Evolutionary conservation across 1,140 invertebrate genomes (phyloP), one percentile per base, ranked within the genome.

Genomic region (Dinoponera quadriceps): DNA sequence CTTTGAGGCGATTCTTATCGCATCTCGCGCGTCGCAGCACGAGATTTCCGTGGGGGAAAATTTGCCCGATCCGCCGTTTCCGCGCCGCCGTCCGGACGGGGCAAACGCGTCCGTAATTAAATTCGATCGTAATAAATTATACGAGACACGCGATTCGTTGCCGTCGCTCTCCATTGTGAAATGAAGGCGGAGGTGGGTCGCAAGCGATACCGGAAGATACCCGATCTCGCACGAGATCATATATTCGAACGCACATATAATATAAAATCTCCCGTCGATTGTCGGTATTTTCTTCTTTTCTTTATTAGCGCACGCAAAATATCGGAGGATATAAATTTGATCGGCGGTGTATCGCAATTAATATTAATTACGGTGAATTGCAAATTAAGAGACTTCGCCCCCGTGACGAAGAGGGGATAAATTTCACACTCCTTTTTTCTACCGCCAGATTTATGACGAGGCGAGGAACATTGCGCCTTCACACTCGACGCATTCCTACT

Each of bases 401-500:
- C 20, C 27, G 57, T 72, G 54, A 74, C 60, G 49, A 87, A 27
- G 18, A 59, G 44, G 51, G 54, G 74, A 78, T 54, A 51, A 49
- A 69, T 48, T 78, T 72, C 25, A 54, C 16, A 3, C 49, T 55
- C 4, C 48, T 77, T 65, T 33, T 27, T 49, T 18, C 18, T 51
- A 11, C 44, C 29, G 2, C 20, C 27, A 60, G 63, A 84, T 86
- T 72, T 73, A 84, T 75, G 59, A 44, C 48, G 54, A 55, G 18
- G 13, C 48, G 14, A 13, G 27, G 66, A 83, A 78, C 48, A 44
- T 59, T 33, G 51, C 68, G 68, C 20, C 25, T 59, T 83, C 55
- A 69, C 83, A 33, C 29, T 51, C 49, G 13, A 38, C 51, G 78
- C 86, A 88, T 89, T 89, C 86, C 81, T 71, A 44, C 16, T n/a